phyloP scores from a whole-genome alignment of 2,888 invertebrate species.

The Agrypnus murinus region DNA sequence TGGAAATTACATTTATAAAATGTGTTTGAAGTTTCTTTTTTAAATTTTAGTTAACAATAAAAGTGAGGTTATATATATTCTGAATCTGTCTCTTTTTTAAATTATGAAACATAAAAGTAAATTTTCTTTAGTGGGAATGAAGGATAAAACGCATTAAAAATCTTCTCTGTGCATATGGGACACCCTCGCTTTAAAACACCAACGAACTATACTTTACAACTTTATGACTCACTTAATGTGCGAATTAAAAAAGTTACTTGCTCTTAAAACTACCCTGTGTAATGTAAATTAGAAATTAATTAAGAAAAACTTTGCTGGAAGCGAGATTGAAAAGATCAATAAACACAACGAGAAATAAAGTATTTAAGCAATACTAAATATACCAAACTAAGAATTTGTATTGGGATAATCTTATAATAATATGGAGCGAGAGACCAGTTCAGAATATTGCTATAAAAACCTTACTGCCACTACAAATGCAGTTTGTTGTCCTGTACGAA shows the following conservation, averaged over 20 bases:
- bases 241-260: constrained; percentile 55
- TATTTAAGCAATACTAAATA: too few relatives aligned
- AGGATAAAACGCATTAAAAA: constrained; percentile 54
- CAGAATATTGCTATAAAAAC: too few relatives aligned
- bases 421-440: too few relatives aligned
- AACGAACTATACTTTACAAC: constrained; percentile 46
- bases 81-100: background rate
- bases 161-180: constrained; percentile 52
- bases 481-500: too few relatives aligned
- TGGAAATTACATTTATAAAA: constrained; percentile 12
- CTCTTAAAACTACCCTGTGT: constrained; percentile 43
- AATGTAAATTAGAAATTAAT: constrained; percentile 51
- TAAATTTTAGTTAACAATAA: too few relatives aligned
- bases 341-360: too few relatives aligned
- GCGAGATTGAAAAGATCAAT: background rate
- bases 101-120: constrained; percentile 6
- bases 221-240: constrained; percentile 56
- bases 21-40: too few relatives aligned
- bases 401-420: too few relatives aligned
- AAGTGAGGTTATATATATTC: too few relatives aligned
- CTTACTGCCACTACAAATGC: too few relatives aligned
- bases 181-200: constrained; percentile 51
- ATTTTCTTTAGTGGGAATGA: constrained; percentile 35
- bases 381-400: too few relatives aligned
- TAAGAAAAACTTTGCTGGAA: constrained; percentile 37